Evolutionary conservation across 2,888 invertebrate genomes (phyloP).

Genomic region (Lobophora halterata): DNA sequence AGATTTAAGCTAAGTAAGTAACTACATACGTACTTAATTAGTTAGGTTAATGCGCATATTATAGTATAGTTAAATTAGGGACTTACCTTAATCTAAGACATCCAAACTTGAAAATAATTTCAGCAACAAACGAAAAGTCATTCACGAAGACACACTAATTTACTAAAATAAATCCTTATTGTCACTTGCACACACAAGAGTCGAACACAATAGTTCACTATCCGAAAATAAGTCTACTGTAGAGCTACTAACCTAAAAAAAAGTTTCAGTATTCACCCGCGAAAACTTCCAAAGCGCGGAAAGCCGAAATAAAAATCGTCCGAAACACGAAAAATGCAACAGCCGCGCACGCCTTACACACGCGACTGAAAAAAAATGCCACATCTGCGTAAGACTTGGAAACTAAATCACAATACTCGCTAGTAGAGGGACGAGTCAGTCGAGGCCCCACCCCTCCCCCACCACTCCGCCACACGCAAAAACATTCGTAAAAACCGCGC

Average conservation of each 20-base stretch:
- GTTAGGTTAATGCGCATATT: too few species aligned
- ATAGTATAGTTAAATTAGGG: slow-evolving; percentile 14
- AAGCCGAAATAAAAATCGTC: slow-evolving; percentile 43
- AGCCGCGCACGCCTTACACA: slow-evolving; percentile 72
- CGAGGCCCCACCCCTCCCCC: slow-evolving; percentile 77
- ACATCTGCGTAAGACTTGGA: slow-evolving; percentile 78
- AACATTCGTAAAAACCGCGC: slow-evolving; percentile 78
- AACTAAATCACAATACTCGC: slow-evolving; percentile 81
- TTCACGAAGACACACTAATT: slow-evolving; percentile 46
- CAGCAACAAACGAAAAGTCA: slow-evolving; percentile 36
- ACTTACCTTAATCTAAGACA: slow-evolving; percentile 71
- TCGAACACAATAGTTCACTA: slow-evolving; percentile 39
- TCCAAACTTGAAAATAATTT: slow-evolving; percentile 59
- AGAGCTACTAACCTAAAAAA: slow-evolving; percentile 52
- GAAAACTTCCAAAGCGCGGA: slow-evolving; percentile 50
- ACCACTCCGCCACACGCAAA: slow-evolving; percentile 68
- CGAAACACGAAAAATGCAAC: slow-evolving; percentile 54
- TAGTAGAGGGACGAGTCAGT: slow-evolving; percentile 77
- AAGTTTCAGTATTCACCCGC: slow-evolving; percentile 44
- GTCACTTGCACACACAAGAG: slow-evolving; percentile 47
- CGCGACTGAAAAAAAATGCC: slow-evolving; percentile 79
- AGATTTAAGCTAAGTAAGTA: too few species aligned
- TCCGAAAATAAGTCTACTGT: slow-evolving; percentile 36
- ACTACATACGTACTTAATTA: too few species aligned
- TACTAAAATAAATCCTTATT: slow-evolving; percentile 48